Conservation (phyloP, 2,113 vertebrate species). For the Myiozetetes cayanensis region DNA sequence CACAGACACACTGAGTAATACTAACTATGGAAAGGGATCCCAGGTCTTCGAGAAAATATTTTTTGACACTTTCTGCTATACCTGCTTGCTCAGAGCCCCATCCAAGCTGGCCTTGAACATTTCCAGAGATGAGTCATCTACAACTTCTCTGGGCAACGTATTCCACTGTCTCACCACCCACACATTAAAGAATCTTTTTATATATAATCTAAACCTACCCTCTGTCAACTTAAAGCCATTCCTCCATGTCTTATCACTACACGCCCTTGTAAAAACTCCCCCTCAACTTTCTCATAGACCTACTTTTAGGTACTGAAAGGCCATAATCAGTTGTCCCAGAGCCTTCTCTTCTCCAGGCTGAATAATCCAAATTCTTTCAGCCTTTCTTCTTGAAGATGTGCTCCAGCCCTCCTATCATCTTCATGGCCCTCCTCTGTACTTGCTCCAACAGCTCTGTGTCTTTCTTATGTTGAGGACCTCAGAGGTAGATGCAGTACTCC, state of each 20-base stretch:
- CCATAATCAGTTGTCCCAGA: not conserved
- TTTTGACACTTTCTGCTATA: not conserved
- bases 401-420: not conserved
- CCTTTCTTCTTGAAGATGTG: not conserved
- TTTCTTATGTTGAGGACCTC: fast-evolving
- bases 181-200: not conserved
- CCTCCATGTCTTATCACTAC: not conserved
- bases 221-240: not conserved
- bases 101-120: no score
- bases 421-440: not conserved
- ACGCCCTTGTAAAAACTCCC: not conserved
- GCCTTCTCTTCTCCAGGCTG: not conserved
- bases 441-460: not conserved
- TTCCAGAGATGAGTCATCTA: not conserved
- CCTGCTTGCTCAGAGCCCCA: not conserved
- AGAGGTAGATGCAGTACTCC: not conserved
- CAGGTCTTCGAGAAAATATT: not conserved
- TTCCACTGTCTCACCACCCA: not conserved
- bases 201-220: not conserved
- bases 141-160: not conserved
- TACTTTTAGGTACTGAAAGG: not conserved
- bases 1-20: not conserved
- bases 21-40: not conserved
- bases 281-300: not conserved
- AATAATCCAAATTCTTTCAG: not conserved